Conservation (phyloP, 1,140 invertebrate species). For the Leptinotarsa texana region DNA sequence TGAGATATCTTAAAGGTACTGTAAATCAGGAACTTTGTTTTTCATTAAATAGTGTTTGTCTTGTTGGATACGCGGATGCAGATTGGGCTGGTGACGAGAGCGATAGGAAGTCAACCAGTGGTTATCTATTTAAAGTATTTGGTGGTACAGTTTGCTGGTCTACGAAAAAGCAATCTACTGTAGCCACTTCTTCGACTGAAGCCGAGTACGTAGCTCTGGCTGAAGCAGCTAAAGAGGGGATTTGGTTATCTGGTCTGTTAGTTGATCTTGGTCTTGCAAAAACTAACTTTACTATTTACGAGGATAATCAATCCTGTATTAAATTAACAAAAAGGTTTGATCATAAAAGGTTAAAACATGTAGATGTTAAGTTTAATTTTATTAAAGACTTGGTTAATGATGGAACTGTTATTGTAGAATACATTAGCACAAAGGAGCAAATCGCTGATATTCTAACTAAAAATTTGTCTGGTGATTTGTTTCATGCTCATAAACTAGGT, state of each 20-base stretch:
- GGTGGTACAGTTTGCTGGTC: slow-evolving; percentile 37
- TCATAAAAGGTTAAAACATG: not conserved
- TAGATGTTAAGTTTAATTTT: not conserved
- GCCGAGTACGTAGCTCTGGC: slow-evolving; percentile 26
- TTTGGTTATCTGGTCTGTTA: slow-evolving; percentile 19
- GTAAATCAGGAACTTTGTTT: not conserved
- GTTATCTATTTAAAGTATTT: slow-evolving; percentile 46
- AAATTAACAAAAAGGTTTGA: not conserved
- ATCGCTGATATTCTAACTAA: not conserved
- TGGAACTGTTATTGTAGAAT: not conserved
- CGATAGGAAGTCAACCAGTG: slow-evolving; percentile 44
- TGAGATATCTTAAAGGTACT: slow-evolving; percentile 12
- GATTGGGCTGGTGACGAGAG: slow-evolving; percentile 51
- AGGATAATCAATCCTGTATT: slow-evolving; percentile 11
- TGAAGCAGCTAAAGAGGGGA: slow-evolving; percentile 59
- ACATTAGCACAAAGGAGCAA: not conserved
- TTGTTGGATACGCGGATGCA: slow-evolving; percentile 51
- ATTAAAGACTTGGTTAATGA: not conserved
- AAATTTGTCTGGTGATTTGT: not conserved
- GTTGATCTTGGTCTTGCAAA: slow-evolving; percentile 22
- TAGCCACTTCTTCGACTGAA: slow-evolving; percentile 30
- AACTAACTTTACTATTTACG: slow-evolving; percentile 13
- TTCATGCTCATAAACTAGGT: too few relatives aligned
- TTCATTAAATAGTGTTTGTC: not conserved
- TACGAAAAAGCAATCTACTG: slow-evolving; percentile 35